Evolutionary conservation across 2,797 vertebrate genomes (phyloP).

Genomic region (Pogoniulus pusillus): DNA sequence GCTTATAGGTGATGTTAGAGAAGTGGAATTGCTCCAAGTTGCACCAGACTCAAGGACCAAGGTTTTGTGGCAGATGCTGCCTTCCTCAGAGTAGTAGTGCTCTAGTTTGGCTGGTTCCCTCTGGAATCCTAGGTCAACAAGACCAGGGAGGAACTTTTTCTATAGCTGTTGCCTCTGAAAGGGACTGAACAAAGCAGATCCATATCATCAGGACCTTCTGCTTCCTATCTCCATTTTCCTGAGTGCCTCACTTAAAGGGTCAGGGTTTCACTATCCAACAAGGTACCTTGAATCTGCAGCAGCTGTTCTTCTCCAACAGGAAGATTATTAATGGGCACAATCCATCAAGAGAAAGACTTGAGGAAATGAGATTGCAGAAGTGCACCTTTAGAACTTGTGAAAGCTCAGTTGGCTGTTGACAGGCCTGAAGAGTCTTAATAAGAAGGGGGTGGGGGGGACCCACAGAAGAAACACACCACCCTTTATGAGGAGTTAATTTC

Average conservation of each 20-base stretch:
- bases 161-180: rapidly evolving
- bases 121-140: neutral
- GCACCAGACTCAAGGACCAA: neutral
- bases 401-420: constrained; percentile 54
- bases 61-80: neutral
- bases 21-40: neutral
- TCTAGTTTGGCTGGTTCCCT: neutral
- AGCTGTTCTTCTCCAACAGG: neutral
- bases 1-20: neutral
- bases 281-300: neutral
- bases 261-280: neutral
- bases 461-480: rapidly evolving
- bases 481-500: constrained; percentile 69
- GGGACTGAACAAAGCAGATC: neutral
- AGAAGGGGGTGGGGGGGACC: neutral
- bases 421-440: constrained; percentile 41
- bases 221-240: neutral
- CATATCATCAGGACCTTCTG: neutral
- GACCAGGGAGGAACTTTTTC: neutral
- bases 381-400: constrained; percentile 47
- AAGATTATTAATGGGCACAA: constrained; percentile 66
- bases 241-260: neutral
- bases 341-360: constrained; percentile 49
- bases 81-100: neutral
- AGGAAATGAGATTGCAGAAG: constrained; percentile 68